phyloP scores from a whole-genome alignment of 2,797 vertebrate species.

The Anas georgica region DNA sequence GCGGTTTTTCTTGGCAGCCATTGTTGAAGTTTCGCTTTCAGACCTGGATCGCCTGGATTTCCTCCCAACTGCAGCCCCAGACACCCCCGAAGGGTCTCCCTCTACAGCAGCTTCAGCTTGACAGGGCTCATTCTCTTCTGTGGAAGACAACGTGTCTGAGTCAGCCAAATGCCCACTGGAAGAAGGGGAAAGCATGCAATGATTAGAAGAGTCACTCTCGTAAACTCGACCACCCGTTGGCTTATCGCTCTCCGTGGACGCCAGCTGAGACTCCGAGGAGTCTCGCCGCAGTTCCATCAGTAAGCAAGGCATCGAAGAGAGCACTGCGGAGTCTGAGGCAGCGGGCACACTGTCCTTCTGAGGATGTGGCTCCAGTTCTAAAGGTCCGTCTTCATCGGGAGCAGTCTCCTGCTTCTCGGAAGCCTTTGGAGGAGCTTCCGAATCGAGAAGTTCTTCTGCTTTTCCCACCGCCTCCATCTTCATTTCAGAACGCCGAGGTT shows the following conservation, averaged over 20 bases:
- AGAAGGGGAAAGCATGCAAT: slow-evolving; percentile 96
- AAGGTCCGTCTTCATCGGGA: slow-evolving; percentile 83
- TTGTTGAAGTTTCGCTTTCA: slow-evolving; percentile 90
- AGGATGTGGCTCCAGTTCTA: slow-evolving; percentile 83
- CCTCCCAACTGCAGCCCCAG: slow-evolving; percentile 78
- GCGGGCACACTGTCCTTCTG: slow-evolving; percentile 80
- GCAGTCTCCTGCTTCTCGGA: slow-evolving; percentile 77
- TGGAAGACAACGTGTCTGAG: slow-evolving; percentile 95
- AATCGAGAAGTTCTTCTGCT: slow-evolving; percentile 87
- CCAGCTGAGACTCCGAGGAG: slow-evolving; percentile 90
- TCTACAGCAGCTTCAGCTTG: slow-evolving; percentile 76
- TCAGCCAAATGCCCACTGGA: slow-evolving; percentile 97
- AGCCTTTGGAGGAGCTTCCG: slow-evolving; percentile 84
- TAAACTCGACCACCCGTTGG: slow-evolving; percentile 80
- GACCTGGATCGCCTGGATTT: slow-evolving; percentile 95
- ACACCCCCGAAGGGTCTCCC: slow-evolving; percentile 76
- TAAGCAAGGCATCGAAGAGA: slow-evolving; percentile 91
- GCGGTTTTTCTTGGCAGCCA: slow-evolving; percentile 98
- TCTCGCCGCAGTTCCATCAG: slow-evolving; percentile 93
- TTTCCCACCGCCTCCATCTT: slow-evolving; percentile 95
- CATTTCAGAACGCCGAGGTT: slow-evolving; percentile 83
- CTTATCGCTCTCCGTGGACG: slow-evolving; percentile 90
- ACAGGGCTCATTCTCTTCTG: slow-evolving; percentile 85
- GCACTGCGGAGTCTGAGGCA: slow-evolving; percentile 83
- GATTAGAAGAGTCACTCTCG: slow-evolving; percentile 97